Evolutionary conservation across 2,888 invertebrate species (phyloP).

Genomic region (Dynastes hyllus): DNA sequence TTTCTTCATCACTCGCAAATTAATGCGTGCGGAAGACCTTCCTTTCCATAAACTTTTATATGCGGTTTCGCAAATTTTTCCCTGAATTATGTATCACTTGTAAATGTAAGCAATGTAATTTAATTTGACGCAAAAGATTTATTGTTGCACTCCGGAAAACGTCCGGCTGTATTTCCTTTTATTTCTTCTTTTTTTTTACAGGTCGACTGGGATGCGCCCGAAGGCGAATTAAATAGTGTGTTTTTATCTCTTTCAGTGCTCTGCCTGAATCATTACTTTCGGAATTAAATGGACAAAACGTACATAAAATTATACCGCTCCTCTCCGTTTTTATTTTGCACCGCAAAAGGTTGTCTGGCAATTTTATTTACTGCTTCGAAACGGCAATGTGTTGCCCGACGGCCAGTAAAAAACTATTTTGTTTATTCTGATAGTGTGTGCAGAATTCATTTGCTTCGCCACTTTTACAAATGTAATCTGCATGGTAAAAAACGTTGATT

Average conservation of each 20-base stretch:
- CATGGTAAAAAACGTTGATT: no score
- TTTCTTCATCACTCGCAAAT: no score
- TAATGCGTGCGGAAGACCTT: not conserved
- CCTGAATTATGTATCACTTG: conserved; percentile 49
- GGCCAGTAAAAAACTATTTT: conserved; percentile 27
- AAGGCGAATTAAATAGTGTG: conserved; percentile 45
- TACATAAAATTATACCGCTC: conserved; percentile 41
- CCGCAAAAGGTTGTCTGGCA: conserved; percentile 27
- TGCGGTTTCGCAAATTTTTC: conserved; percentile 34
- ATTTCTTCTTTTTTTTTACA: conserved; percentile 27
- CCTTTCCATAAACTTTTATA: conserved; percentile 21
- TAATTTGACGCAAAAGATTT: conserved; percentile 47
- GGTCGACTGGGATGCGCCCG: conserved; percentile 36
- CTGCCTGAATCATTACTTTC: conserved; percentile 42
- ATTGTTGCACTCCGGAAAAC: conserved; percentile 41
- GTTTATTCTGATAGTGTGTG: not conserved
- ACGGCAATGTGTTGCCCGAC: conserved; percentile 11
- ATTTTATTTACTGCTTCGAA: conserved; percentile 29
- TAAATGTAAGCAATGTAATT: conserved; percentile 47
- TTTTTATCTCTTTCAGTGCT: conserved; percentile 45
- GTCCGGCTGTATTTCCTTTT: conserved; percentile 40
- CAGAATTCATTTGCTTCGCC: not conserved
- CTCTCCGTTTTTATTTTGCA: conserved; percentile 22
- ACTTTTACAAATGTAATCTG: no score
- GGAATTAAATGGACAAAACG: conserved; percentile 46